Evolutionary conservation across 1,140 invertebrate genomes (phyloP), one percentile per base, ranked within the genome.

Genomic region (Papilio xuthus): DNA sequence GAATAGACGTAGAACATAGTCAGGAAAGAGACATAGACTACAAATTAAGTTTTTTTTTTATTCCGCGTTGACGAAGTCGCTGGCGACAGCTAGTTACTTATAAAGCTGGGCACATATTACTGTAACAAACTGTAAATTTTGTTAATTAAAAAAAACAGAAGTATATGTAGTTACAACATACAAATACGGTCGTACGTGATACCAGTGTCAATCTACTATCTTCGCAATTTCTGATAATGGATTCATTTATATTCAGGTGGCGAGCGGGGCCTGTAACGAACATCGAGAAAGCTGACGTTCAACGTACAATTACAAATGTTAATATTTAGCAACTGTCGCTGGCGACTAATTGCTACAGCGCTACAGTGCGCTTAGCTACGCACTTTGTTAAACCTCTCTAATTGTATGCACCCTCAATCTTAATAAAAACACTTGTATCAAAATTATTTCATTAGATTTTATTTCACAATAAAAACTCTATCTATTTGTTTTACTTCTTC

Each of bases 201-300:
- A 86, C 85, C 80, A 84, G 78, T 83, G 81, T 84, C 85, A 87
- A 90, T 89, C 85, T 81, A 85, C 86, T 89, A 90, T 92, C 88
- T 89, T 84, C 81, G 85, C 89, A 88, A 85, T 90, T 89, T 88
- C 87, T 82, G 86, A 86, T 92, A 92, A 92, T 92, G 89, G 89
- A 89, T 90, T 92, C 89, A 92, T 93, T 92, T 92, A 91, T 93
- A 92, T 93, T 93, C 92, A 88, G 89, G 85, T 86, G 88, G 88
- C 89, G 87, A 89, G 87, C 89, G 86, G 84, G 80, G 81, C 88
- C 87, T 88, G 89, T 93, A 93, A 93, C 90, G 90, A 92, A 92
- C 89, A 91, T 90, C 86, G 85, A 84, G 88, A 87, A 82, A 87
- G 85, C 90, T 90, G 87, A 89, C 88, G 88, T 88, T 88, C 86